phyloP scores from a whole-genome alignment of 2,888 invertebrate genomes.

The Autographa pulchrina region DNA sequence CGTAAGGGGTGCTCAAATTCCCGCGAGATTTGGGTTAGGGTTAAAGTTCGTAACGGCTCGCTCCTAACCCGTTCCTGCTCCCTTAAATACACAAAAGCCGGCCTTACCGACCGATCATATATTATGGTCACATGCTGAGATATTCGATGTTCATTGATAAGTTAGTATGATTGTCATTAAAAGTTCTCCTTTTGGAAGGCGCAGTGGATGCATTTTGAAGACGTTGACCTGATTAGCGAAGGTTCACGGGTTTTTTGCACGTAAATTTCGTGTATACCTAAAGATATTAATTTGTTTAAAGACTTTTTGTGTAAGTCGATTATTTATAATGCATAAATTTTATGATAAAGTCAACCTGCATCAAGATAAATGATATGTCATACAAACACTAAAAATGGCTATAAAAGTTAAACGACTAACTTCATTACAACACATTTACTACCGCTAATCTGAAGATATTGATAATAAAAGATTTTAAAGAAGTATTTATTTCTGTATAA shows the following conservation, averaged over 20 bases:
- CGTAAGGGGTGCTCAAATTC: constrained; percentile 43
- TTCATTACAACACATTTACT: neutral
- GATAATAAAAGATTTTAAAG: neutral
- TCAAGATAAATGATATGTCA: constrained; percentile 1
- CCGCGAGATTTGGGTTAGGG: constrained; percentile 36
- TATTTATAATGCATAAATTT: constrained; percentile 2
- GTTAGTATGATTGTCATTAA: neutral
- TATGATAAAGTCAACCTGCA: neutral
- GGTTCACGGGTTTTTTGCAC: neutral
- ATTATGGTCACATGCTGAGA: neutral
- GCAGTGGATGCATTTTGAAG: neutral
- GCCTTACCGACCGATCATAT: neutral
- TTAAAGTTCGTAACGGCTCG: constrained; percentile 41
- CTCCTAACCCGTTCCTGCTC: constrained; percentile 39
- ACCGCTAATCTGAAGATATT: neutral
- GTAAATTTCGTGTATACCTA: neutral
- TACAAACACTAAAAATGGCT: neutral
- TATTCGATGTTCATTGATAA: neutral
- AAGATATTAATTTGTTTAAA: neutral
- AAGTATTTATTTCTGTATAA: too few relatives aligned
- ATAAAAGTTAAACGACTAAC: constrained; percentile 1
- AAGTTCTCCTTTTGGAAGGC: neutral
- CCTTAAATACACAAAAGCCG: constrained; percentile 12
- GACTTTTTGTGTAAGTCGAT: neutral
- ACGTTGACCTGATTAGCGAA: neutral